Percentiles rank a stretch among this genome's conserved stretches.
These are phyloP conservation scores for Phenganax marumi DNA, from an alignment of 92 coral and sea anemone genomes.

Conservation along the genomic window DNA sequence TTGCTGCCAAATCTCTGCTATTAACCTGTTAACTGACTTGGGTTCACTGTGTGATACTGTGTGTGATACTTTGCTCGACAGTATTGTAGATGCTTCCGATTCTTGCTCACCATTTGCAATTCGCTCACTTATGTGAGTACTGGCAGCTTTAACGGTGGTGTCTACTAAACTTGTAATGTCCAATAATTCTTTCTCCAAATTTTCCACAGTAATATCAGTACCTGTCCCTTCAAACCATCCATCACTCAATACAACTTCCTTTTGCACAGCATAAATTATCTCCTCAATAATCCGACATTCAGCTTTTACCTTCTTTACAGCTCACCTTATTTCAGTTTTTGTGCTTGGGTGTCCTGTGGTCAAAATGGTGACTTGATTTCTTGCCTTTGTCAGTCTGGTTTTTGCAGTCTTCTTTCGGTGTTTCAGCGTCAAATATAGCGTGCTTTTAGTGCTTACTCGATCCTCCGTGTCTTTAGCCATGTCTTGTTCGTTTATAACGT, in stretches of 20 bases:
- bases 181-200: background rate
- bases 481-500: background rate
- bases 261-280: background rate
- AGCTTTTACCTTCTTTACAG: conserved; percentile 5
- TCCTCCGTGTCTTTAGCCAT: background rate
- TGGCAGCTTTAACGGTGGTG: background rate
- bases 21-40: background rate
- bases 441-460: background rate
- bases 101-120: background rate
- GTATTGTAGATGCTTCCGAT: conserved; percentile 1
- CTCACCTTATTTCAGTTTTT: background rate
- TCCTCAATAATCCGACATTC: background rate
- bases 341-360: conserved; percentile 9
- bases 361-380: conserved; percentile 2
- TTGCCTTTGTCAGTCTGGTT: background rate
- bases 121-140: background rate
- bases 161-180: conserved; percentile 3
- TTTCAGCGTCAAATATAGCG: conserved; percentile 2
- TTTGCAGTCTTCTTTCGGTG: background rate
- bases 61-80: background rate
- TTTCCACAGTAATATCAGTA: background rate
- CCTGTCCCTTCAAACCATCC: background rate
- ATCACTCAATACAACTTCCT: conserved; percentile 12
- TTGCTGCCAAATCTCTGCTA: background rate
- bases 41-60: background rate